Evolutionary conservation across 2,888 invertebrate genomes (phyloP), one percentile per base, ranked within the genome.

Genomic region (Syrphus vitripennis): DNA sequence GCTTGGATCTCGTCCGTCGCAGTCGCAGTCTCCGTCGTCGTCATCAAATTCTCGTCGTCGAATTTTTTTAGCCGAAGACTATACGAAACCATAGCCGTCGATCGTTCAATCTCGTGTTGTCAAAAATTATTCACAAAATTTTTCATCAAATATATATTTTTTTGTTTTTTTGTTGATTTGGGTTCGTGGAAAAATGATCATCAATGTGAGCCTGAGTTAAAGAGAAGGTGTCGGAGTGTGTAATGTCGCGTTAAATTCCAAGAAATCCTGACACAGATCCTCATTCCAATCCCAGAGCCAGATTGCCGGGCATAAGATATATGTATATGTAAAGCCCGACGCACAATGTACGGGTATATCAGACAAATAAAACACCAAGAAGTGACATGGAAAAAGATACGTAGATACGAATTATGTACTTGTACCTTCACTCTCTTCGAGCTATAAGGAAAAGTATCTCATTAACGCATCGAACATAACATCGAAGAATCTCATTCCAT

Each of bases 51-150:
- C 53, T 29, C 37, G 14, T 40, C 40, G 21, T 61, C 61, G 40
- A 16, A 40, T 42, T 24, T 42, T 24, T 61, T 40, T 59, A 55
- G 50, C 50, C 24, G n/a, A 24, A 50, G 14, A 2, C n/a, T n/a
- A n/a, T n/a, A n/a, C 53, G 16, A 5, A 29, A 5, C 55, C 12
- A 12, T 61, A 50, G 21, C 67, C 67, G 80, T 81, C 86, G 82
- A 86, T 86, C 86, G 86, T 86, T 86, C 86, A 86, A 86, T 86
- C 86, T 81, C 76, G 77, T 78, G 69, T 77, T 86, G 86, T 86
- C 86, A 86, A 86, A 86, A 86, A 86, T 86, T 86, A 86, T 86
- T 86, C 86, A 86, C 86, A 78, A 86, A 86, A 86, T 86, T 86
- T 86, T 86, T 86, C 86, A 86, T 86, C 86, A 86, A 86, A 81